Conservation (phyloP, 2,797 vertebrate genomes). For the Cercopithecus mitis region DNA sequence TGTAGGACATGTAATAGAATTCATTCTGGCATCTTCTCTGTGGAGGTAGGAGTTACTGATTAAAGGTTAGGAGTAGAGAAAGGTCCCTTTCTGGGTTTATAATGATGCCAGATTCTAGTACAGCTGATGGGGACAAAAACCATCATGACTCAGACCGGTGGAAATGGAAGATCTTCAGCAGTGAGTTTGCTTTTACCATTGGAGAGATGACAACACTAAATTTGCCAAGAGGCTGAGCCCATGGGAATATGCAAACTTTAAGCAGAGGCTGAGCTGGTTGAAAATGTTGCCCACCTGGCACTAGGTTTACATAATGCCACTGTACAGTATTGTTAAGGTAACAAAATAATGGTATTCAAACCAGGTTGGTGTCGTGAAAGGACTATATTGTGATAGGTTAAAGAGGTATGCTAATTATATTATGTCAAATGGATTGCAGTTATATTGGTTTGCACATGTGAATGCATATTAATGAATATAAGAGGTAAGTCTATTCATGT, state of each 20-base stretch:
- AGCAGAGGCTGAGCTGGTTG: slow-evolving; percentile 66
- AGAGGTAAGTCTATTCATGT: slow-evolving; percentile 62
- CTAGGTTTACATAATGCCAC: neutral
- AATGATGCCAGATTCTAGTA: slow-evolving; percentile 67
- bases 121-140: slow-evolving; percentile 66
- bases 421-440: neutral
- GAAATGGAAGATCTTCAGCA: slow-evolving; percentile 76
- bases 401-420: neutral
- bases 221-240: slow-evolving; percentile 76
- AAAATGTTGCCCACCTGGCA: slow-evolving; percentile 53
- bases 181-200: slow-evolving; percentile 70
- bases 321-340: neutral
- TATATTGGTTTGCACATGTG: neutral
- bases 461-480: neutral
- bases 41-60: slow-evolving; percentile 40
- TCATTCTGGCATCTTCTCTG: slow-evolving; percentile 64
- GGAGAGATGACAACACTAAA: slow-evolving; percentile 74
- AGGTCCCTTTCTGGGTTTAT: slow-evolving; percentile 42
- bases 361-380: slow-evolving; percentile 1
- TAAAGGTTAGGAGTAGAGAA: slow-evolving; percentile 63
- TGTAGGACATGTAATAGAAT: neutral
- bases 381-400: slow-evolving; percentile 16
- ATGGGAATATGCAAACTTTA: slow-evolving; percentile 60
- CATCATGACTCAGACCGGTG: slow-evolving; percentile 63
- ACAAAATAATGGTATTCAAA: neutral